Base-by-base conservation (phyloP, 2,113 vertebrate species). In the Sprattus sprattus region DNA sequence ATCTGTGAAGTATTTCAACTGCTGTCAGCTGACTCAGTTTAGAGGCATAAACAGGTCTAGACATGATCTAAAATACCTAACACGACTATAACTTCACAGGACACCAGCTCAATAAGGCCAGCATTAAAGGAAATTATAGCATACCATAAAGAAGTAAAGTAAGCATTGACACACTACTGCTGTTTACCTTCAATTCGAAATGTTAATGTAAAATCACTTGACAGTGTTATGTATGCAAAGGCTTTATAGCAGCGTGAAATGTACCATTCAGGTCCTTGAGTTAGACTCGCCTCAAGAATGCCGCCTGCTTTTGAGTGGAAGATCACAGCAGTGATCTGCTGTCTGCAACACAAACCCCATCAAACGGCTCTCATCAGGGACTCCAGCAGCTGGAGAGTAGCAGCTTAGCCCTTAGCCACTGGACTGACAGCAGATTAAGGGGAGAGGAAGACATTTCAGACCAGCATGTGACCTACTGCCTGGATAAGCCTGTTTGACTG, bases 41-140 rank as follows among this genome's bases (percentile, higher is more conserved):
- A 78, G 13, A 11, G 44, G 64, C 10, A 25, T 39, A 78, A 78
- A 78, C 71, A 78, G 13, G 71, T 78, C 25, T 13, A 78, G 28
- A 78, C 71, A 78, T 16, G 71, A 78, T 39, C 25, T 32, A 39
- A 32, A 78, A 78, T 78, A 78, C 71, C 71, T 16, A 28, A 67
- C 57, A 32, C 64, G 32, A 28, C 11, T 15, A 78, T 78, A 39
- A 78, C 71, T 15, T 18, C 71, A 39, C 39, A 28, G 64, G n/a
- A 39, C 71, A 78, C 71, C 71, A 32, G 25, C 16, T 39, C 11
- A 78, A 78, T 78, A 39, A 32, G 71, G 71, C 28, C 28, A 78
- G 13, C 32, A 78, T 39, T 78, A 78, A 78, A 78, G 71, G 10
- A 78, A 78, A 78, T 75, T 75, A 75, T 39, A 75, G 67, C 25